Conservation (phyloP, 1,140 invertebrate genomes). For the Amphibalanus amphitrite region DNA sequence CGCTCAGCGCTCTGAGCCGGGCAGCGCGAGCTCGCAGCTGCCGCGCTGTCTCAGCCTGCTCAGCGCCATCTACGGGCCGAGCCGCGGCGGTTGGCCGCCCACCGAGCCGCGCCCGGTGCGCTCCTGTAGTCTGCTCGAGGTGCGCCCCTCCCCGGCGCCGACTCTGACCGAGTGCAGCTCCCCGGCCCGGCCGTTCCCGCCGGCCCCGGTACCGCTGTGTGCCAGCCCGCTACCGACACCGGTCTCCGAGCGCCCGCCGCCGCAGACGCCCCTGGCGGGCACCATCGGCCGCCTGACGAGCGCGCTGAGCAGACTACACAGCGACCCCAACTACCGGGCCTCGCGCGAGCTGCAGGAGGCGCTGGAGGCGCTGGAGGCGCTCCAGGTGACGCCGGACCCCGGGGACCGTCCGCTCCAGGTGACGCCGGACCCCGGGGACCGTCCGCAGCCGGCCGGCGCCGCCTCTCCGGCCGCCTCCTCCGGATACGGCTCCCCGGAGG, state of each 20-base stretch:
- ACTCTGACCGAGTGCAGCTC: not conserved
- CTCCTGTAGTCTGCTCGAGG: not conserved
- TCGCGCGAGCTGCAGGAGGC: not conserved
- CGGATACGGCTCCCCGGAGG: not conserved
- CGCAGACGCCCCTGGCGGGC: not conserved
- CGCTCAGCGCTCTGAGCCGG: no score
- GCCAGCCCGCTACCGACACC: not conserved
- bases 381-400: not conserved
- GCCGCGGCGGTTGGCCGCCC: not conserved
- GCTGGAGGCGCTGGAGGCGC: not conserved
- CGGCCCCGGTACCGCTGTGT: not conserved
- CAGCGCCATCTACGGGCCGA: not conserved
- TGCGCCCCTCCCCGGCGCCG: not conserved
- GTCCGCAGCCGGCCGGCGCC: not conserved
- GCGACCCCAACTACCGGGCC: not conserved
- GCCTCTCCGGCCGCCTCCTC: not conserved
- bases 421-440: no score
- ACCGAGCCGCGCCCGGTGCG: not conserved
- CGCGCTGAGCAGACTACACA: not conserved
- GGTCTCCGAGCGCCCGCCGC: not conserved
- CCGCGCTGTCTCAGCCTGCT: not conserved
- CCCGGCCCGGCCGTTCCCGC: not conserved
- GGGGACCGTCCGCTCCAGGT: not conserved
- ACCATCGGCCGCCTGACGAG: not conserved
- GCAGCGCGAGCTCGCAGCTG: not conserved